Evolutionary conservation across 2,888 invertebrate species (phyloP).

Genomic region (Serrognathus titanus): DNA sequence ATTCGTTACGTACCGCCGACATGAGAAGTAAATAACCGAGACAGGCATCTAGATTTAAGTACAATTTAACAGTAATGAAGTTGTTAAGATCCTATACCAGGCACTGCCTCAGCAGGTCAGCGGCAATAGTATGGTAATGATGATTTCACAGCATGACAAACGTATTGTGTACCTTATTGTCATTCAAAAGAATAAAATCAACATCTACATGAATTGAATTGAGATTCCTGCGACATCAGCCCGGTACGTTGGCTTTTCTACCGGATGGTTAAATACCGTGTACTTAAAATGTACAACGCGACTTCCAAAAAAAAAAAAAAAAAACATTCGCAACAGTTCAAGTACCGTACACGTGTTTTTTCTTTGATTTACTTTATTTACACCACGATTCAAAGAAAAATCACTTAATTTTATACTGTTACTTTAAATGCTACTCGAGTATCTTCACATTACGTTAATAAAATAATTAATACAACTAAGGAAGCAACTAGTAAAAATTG

Average conservation of each 20-base stretch:
- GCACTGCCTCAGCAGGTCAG: constrained; percentile 25
- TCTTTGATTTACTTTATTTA: neutral
- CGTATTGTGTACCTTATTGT: constrained; percentile 29
- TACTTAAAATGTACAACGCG: neutral
- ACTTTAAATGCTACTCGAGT: no score
- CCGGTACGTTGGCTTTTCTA: constrained; percentile 19
- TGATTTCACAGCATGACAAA: constrained; percentile 28
- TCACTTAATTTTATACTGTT: no score
- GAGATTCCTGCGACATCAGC: constrained; percentile 8
- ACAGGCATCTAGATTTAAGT: constrained; percentile 5
- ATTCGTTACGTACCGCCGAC: neutral
- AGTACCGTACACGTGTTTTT: no score
- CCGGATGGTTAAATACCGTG: constrained; percentile 16
- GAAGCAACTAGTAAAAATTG: no score
- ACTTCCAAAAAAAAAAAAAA: no score
- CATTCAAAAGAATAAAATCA: constrained; percentile 29
- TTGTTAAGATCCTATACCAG: constrained; percentile 13
- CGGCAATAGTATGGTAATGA: constrained; percentile 27
- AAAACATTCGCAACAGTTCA: no score
- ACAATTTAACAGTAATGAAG: constrained; percentile 12
- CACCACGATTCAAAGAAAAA: neutral
- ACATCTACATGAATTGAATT: constrained; percentile 27
- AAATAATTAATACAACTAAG: no score
- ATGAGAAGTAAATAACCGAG: neutral
- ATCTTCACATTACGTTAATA: no score